Percentiles rank a stretch among this genome's conserved stretches.
These are phyloP conservation scores for Eupithecia abbreviata DNA, from an alignment of 2,888 invertebrate genomes.

Conservation along the genomic window DNA sequence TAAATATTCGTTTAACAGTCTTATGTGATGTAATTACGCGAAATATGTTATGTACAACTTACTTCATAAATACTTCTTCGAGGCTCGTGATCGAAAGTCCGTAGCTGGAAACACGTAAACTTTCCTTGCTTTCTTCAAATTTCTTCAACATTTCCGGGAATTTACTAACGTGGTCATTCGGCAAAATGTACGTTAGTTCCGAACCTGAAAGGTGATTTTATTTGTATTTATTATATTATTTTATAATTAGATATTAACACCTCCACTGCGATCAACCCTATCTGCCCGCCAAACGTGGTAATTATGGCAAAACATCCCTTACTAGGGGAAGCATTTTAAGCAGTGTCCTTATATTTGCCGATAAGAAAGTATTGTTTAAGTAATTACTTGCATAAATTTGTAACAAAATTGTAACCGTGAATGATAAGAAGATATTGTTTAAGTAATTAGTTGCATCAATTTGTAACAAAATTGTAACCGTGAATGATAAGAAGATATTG, in stretches of 20 bases:
- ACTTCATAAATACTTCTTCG: constrained; percentile 95
- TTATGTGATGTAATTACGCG: too few relatives aligned
- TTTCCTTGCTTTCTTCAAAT: constrained; percentile 85
- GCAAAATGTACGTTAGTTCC: constrained; percentile 89
- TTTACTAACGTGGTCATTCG: constrained; percentile 84
- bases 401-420: too few relatives aligned
- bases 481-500: too few relatives aligned
- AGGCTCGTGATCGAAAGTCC: constrained; percentile 95
- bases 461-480: too few relatives aligned
- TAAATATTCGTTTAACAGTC: too few relatives aligned
- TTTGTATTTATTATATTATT: neutral
- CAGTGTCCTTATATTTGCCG: too few relatives aligned
- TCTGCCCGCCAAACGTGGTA: neutral
- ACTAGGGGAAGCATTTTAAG: too few relatives aligned
- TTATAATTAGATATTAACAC: neutral
- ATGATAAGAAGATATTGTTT: too few relatives aligned
- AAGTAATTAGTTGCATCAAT: too few relatives aligned
- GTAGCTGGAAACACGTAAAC: constrained; percentile 88
- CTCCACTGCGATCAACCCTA: neutral
- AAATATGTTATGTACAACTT: constrained; percentile 49
- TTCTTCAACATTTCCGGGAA: constrained; percentile 89
- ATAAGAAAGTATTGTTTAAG: too few relatives aligned
- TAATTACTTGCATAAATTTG: too few relatives aligned
- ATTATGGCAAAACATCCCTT: too few relatives aligned
- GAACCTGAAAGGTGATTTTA: constrained; percentile 73